Conservation (phyloP, 2,797 vertebrate genomes). For the Mycteria americana region DNA sequence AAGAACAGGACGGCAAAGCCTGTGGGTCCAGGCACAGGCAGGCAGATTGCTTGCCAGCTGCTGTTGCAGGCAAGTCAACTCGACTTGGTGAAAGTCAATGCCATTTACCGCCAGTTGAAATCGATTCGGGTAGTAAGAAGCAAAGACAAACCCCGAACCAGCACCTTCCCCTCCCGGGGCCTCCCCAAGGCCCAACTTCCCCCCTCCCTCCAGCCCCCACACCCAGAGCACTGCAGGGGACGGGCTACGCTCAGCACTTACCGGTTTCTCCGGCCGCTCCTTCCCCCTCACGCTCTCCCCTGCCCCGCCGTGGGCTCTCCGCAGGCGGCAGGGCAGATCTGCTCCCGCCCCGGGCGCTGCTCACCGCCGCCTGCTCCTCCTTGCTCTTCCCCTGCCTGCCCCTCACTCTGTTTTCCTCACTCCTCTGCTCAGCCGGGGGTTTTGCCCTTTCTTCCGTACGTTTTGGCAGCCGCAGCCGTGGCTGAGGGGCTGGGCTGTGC, state of each 20-base stretch:
- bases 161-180: rapidly evolving
- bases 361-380: not conserved
- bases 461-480: too few relatives aligned
- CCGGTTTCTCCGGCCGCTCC: rapidly evolving
- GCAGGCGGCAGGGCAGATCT: rapidly evolving
- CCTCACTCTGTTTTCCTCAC: too few relatives aligned
- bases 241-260: not conserved
- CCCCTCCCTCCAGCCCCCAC: too few relatives aligned
- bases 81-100: rapidly evolving
- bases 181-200: rapidly evolving
- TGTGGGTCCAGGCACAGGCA: not conserved
- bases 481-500: not conserved
- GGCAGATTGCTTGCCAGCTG: not conserved
- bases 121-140: rapidly evolving
- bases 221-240: not conserved
- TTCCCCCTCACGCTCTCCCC: rapidly evolving
- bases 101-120: not conserved
- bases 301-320: rapidly evolving
- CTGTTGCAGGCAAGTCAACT: not conserved
- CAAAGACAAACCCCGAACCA: not conserved
- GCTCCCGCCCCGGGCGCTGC: rapidly evolving
- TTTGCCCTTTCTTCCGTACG: too few relatives aligned
- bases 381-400: not conserved
- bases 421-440: too few relatives aligned
- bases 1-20: not conserved